Evolutionary conservation across 2,888 invertebrate species (phyloP), one percentile per base, ranked within the genome.

Genomic region (Diarsia mendica): DNA sequence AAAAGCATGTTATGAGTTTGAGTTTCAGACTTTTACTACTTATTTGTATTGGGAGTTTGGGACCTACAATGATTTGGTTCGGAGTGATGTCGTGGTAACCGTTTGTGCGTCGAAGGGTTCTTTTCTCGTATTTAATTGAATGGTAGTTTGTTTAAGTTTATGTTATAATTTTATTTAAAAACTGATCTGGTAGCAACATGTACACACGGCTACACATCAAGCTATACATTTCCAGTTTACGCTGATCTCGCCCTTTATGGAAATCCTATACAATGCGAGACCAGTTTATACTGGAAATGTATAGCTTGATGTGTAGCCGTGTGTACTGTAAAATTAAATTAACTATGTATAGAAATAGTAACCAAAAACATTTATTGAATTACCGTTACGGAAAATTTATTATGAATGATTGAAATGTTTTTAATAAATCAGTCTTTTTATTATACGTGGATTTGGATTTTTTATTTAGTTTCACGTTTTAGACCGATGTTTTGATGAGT

Each of bases 341-440:
- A 28, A 28, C 39, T 28, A 60, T 46, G 48, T 77, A 55, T 60
- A 60, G 6, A 70, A 66, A 55, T n/a, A 48, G 9, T 20, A 51
- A 77, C 55, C 20, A 39, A 58, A 65, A 49, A 66, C 5, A 55
- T 33, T 46, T 60, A 5, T 46, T 49, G 33, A 58, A 51, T 46
- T 61, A 51, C 46, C 0, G 20, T 61, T 60, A 46, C 46, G 10
- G 53, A 53, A 70, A 76, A 79, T 60, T 28, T 28, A 28, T 28
- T 44, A 46, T 51, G 28, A 68, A 53, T 51, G 9, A 49, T 33
- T 75, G 23, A 20, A 48, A n/a, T 67, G 13, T 79, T 48, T 76
- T 20, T 6, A 79, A 48, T 77, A 77, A 79, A 77, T 72, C 53
- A 33, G 13, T 70, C 3, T 71, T 33, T 78, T 71, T 53, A 23